A percentile compares a stretch with the other conserved stretches of the same genome.
Evolutionary conservation across 2,797 vertebrate genomes (phyloP).

Genomic region (Glossophaga mutica): DNA sequence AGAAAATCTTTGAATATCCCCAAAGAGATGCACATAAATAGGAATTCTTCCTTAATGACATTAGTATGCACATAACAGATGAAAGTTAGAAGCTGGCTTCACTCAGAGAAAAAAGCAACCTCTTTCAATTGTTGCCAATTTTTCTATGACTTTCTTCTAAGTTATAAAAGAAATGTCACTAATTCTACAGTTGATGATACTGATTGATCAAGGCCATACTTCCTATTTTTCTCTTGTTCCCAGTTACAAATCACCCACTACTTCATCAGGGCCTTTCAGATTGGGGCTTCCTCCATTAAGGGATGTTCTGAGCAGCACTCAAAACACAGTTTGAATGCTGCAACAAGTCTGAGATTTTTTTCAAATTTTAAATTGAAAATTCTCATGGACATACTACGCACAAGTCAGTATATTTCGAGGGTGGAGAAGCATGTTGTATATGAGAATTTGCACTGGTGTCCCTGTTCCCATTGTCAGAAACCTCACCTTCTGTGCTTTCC

Average conservation of each 20-base stretch:
- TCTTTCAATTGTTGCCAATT: not conserved
- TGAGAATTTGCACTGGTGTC: not conserved
- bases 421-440: not conserved
- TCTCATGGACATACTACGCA: not conserved
- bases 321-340: not conserved
- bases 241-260: not conserved
- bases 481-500: not conserved
- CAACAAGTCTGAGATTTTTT: not conserved
- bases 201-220: not conserved
- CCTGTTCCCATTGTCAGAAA: not conserved
- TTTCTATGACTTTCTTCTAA: not conserved
- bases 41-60: not conserved
- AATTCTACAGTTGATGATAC: not conserved
- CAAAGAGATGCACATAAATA: not conserved
- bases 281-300: not conserved
- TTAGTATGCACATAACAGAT: not conserved
- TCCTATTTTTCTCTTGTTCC: not conserved
- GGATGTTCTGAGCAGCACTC: not conserved
- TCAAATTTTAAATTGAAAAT: not conserved
- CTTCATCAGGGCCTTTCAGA: not conserved
- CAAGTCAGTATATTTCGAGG: not conserved
- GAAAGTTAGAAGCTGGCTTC: not conserved
- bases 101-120: not conserved
- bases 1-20: slow-evolving; percentile 19
- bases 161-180: not conserved